Conservation (phyloP, 2,797 vertebrate genomes). For the Poecile montanus region DNA sequence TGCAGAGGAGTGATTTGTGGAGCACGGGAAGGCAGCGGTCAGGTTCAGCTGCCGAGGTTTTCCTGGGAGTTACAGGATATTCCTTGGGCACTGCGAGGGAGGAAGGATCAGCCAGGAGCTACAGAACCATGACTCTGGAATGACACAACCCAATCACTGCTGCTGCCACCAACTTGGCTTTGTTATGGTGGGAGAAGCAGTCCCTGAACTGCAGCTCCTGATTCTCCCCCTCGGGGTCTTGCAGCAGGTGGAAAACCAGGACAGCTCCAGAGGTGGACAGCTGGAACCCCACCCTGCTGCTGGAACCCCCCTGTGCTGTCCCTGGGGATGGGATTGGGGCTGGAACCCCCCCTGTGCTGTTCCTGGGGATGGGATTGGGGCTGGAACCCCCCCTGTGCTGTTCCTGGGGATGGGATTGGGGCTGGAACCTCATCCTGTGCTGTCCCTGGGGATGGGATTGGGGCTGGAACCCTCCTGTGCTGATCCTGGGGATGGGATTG, state of each 20-base stretch:
- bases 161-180: accelerated
- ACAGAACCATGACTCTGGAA: background rate
- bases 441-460: background rate
- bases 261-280: background rate
- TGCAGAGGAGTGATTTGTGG: slow-evolving; percentile 14
- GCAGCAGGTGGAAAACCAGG: background rate
- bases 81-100: background rate
- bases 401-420: background rate
- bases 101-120: background rate
- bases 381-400: background rate
- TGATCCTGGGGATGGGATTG: background rate
- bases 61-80: background rate
- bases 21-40: background rate
- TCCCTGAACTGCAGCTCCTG: background rate
- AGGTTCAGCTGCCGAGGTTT: background rate
- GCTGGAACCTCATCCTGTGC: background rate
- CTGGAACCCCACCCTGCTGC: background rate
- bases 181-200: background rate
- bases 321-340: background rate
- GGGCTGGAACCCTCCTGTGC: background rate
- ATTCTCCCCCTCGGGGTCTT: background rate
- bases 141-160: background rate
- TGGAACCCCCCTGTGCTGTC: background rate
- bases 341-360: too few relatives aligned
- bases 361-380: too few relatives aligned